Conservation (phyloP, 2,888 invertebrate species). For the Villa cingulata region DNA sequence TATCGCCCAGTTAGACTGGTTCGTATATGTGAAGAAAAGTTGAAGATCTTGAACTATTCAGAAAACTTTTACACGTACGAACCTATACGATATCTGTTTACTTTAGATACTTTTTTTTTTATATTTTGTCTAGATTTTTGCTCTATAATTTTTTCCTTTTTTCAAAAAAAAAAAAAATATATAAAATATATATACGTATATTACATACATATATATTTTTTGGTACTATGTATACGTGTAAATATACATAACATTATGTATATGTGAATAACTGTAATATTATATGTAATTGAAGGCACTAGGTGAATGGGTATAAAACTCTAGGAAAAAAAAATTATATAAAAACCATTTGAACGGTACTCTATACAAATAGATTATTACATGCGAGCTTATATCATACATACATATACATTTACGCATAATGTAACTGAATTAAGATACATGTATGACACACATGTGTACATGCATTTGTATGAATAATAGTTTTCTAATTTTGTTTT, state of each 20-base stretch:
- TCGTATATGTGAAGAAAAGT: conserved; percentile 15
- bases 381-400: no score
- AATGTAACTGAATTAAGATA: no score
- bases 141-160: neutral
- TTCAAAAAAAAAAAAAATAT: no score
- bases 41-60: conserved; percentile 21
- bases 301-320: neutral
- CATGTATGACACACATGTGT: no score
- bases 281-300: neutral
- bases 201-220: no score
- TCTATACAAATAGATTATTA: no score
- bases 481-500: no score
- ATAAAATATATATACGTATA: no score
- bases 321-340: neutral
- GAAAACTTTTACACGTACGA: conserved; percentile 1
- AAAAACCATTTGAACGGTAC: neutral
- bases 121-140: neutral
- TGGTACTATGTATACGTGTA: no score
- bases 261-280: neutral
- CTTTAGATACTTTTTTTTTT: neutral
- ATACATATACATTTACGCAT: no score
- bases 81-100: neutral
- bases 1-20: conserved; percentile 17
- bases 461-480: no score
- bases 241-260: no score